Base-by-base conservation (phyloP, 2,797 vertebrate species). In the Anas georgica region DNA sequence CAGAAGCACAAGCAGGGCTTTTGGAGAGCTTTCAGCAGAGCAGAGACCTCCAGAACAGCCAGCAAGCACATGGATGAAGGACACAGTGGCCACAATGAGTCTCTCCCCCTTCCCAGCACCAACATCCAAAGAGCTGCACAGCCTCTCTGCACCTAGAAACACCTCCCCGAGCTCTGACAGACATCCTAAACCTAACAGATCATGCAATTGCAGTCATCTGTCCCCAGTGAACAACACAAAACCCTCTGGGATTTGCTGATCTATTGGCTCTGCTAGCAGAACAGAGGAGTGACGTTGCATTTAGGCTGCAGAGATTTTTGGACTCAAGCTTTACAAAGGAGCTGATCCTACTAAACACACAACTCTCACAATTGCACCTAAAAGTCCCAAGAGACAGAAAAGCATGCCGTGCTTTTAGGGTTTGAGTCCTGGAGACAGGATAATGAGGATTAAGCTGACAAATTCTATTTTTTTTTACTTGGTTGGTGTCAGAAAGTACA, bases 231-330 rank as follows among this genome's bases (percentile, higher is more conserved):
- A 45, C 5, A 20, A 25, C n/a, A 62, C 3, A 50, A 79, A 72
- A 66, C 28, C 37, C 29, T 67, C n/a, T 22, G 43, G 14, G 55
- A 73, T 86, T 35, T 56, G 46, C 29, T 75, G 31, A 75, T 59
- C 64, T 35, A 67, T 5, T 25, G 18, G 17, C 31, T 76, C 33
- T 11, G 18, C 45, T n/a, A 28, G 43, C 54, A 79, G 29, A 39
- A 45, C 16, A 63, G 17, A 66, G 15, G 37, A 81, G 16, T 18
- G n/a, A 81, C 0, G 0, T 1, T 69, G 31, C 35, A 54, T 62
- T 86, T 31, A 43, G 35, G 46, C 20, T 29, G 46, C 46, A 82
- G 15, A 81, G 29, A 59, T 55, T 86, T 48, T 37, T 25, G 29
- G 25, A 78, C 52, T 66, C 1, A 0, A 25, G 33, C 22, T 82